phyloP scores from a whole-genome alignment of 2,113 vertebrate species.

The Phrynosoma platyrhinos region DNA sequence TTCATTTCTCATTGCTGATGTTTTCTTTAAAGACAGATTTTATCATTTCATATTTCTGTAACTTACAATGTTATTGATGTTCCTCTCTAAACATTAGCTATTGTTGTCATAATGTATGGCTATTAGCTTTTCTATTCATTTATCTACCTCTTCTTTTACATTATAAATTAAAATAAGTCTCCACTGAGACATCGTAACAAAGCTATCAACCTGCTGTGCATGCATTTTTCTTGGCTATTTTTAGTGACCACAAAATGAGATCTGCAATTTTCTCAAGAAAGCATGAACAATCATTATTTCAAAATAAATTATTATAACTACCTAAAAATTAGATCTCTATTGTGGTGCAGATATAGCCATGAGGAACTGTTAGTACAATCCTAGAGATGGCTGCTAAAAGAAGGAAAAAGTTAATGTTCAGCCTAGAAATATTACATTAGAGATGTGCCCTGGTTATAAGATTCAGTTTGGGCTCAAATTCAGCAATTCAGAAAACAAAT shows the following conservation, averaged over 20 bases:
- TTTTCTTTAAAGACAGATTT: background rate
- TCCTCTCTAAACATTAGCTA: background rate
- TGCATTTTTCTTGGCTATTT: background rate
- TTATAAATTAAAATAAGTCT: background rate
- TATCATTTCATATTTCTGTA: background rate
- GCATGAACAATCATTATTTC: background rate
- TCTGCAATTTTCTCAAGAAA: background rate
- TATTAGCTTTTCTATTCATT: background rate
- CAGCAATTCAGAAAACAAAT: no score
- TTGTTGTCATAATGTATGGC: background rate
- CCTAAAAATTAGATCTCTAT: background rate
- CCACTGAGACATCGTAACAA: background rate
- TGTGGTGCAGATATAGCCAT: background rate
- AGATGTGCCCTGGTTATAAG: no score
- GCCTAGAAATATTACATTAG: background rate
- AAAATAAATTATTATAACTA: background rate
- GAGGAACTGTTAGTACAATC: background rate
- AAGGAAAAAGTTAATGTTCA: background rate
- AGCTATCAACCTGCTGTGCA: background rate
- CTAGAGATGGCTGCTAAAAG: background rate
- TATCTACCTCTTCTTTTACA: background rate
- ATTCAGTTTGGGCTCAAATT: no score
- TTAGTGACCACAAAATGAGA: background rate
- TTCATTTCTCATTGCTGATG: background rate
- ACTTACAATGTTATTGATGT: background rate